Conservation (phyloP, 2,888 invertebrate genomes). For the Cataglyphis livida region DNA sequence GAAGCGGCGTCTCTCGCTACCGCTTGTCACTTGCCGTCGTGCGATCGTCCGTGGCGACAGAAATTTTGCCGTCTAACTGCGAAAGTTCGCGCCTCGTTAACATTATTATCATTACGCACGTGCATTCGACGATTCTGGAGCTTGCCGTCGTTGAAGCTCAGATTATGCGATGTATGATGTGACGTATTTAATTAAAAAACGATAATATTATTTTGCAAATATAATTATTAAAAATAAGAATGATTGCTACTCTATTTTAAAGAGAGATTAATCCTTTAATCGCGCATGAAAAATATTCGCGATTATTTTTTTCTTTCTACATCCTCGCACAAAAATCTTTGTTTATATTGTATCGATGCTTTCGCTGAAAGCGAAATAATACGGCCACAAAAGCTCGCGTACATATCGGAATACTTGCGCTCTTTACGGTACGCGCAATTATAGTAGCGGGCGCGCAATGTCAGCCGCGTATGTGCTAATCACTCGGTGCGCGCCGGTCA, state of each 20-base stretch:
- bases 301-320: too few relatives aligned
- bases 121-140: slow-evolving; percentile 21
- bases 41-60: slow-evolving; percentile 33
- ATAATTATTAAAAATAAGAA: background rate
- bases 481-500: slow-evolving; percentile 51
- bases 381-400: background rate
- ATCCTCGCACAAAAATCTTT: background rate
- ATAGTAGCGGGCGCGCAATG: slow-evolving; percentile 45
- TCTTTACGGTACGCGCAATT: slow-evolving; percentile 44
- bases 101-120: slow-evolving; percentile 37
- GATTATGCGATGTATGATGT: background rate
- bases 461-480: slow-evolving; percentile 54
- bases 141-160: background rate
- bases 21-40: slow-evolving; percentile 25
- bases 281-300: background rate
- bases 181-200: background rate
- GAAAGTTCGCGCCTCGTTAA: slow-evolving; percentile 50
- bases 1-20: background rate
- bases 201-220: slow-evolving; percentile 9
- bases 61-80: slow-evolving; percentile 28
- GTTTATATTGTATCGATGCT: background rate
- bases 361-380: background rate
- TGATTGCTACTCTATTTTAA: background rate
- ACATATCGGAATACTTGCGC: slow-evolving; percentile 37
- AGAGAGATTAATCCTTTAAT: background rate